These are phyloP conservation scores for Pemphigus obesinymphae DNA, from an alignment of 1,140 invertebrate species.

Conservation along the genomic window DNA sequence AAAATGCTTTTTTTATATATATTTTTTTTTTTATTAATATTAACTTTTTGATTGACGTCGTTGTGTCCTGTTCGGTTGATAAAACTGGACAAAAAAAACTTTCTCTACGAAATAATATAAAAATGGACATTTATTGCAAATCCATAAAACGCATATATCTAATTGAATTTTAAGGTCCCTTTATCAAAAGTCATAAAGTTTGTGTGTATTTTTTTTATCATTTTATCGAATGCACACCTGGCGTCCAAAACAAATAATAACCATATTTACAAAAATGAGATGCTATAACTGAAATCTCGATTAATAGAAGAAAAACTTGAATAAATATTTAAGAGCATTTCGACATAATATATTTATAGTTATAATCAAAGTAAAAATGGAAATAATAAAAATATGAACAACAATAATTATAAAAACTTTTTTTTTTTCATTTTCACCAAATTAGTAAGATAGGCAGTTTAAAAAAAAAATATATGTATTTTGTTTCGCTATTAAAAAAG, in stretches of 20 bases:
- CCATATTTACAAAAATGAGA: neutral
- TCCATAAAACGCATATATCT: neutral
- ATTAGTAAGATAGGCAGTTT: too few species aligned
- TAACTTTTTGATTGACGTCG: conserved; percentile 35
- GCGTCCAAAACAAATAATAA: too few species aligned
- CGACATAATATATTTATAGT: too few species aligned
- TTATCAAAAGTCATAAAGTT: neutral
- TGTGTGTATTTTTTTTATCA: neutral
- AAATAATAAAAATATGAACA: too few species aligned
- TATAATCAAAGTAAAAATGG: too few species aligned
- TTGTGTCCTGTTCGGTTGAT: conserved; percentile 11
- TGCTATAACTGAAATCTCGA: too few species aligned
- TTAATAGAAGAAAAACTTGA: too few species aligned
- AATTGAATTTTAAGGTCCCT: neutral
- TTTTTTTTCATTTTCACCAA: too few species aligned
- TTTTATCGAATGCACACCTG: neutral
- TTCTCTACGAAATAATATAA: neutral
- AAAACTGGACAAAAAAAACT: neutral
- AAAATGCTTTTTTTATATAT: neutral
- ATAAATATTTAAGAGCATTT: too few species aligned
- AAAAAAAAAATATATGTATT: too few species aligned
- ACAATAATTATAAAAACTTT: too few species aligned
- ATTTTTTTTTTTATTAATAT: conserved; percentile 10
- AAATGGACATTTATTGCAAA: neutral
- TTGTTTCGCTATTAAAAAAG: too few species aligned